A percentile compares a stretch with the other conserved stretches of the same genome.
Evolutionary conservation across 2,888 invertebrate genomes (phyloP).

Genomic region (Sclerodermus sp.): DNA sequence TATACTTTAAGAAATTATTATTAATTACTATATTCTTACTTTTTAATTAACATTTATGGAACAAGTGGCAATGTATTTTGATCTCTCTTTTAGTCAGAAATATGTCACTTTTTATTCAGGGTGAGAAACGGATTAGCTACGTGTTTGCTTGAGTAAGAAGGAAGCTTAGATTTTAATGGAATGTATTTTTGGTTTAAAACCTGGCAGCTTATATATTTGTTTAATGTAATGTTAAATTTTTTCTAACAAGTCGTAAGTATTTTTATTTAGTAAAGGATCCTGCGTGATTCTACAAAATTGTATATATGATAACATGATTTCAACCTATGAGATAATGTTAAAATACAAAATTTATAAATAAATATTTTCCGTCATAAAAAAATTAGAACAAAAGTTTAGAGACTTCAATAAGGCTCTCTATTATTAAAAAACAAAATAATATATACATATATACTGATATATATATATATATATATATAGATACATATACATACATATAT

Average conservation of each 20-base stretch:
- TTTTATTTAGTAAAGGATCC: constrained; percentile 26
- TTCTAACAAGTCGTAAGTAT: constrained; percentile 22
- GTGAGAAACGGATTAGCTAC: constrained; percentile 46
- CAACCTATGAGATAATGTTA: constrained; percentile 19
- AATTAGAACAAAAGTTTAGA: too few species aligned
- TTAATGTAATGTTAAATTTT: constrained; percentile 45
- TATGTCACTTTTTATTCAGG: constrained; percentile 58
- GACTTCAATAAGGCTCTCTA: background rate
- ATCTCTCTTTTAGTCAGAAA: constrained; percentile 75
- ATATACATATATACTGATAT: constrained; percentile 1
- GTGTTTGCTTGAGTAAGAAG: constrained; percentile 42
- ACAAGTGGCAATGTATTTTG: constrained; percentile 71
- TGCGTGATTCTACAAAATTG: constrained; percentile 25
- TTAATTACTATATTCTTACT: constrained; percentile 55
- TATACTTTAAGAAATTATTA: constrained; percentile 35
- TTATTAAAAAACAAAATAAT: background rate
- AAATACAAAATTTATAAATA: too few species aligned
- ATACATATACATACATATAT: constrained; percentile 7
- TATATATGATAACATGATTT: constrained; percentile 20
- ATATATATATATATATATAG: constrained; percentile 2
- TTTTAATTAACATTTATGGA: constrained; percentile 56
- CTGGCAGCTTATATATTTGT: constrained; percentile 54
- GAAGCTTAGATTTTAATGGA: constrained; percentile 42
- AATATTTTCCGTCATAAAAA: too few species aligned
- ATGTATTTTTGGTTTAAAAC: constrained; percentile 38